phyloP scores from a whole-genome alignment of 2,888 invertebrate genomes.

The Phytoseiulus persimilis region DNA sequence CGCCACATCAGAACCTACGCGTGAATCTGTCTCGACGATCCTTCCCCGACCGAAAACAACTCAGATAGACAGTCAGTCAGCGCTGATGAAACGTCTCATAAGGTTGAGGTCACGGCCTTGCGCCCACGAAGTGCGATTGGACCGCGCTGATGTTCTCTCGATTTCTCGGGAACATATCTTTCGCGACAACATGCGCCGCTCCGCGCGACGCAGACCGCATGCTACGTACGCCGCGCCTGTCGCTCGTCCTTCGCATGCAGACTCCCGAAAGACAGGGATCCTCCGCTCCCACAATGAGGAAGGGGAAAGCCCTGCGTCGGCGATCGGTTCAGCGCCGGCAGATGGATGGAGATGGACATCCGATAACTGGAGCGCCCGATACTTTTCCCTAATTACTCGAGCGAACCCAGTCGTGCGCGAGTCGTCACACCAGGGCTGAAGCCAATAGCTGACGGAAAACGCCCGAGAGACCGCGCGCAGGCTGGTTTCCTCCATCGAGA shows the following conservation, averaged over 20 bases:
- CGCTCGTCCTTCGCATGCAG: too few species aligned
- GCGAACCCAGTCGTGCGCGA: not conserved
- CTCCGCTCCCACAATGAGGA: not conserved
- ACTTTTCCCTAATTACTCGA: not conserved
- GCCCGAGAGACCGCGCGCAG: not conserved
- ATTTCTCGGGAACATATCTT: too few species aligned
- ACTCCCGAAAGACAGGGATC: not conserved
- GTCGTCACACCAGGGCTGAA: not conserved
- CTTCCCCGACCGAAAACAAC: not conserved
- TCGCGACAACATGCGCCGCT: too few species aligned
- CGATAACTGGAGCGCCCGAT: not conserved
- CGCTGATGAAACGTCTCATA: not conserved
- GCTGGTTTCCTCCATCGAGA: not conserved
- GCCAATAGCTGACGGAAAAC: not conserved
- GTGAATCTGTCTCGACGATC: not conserved
- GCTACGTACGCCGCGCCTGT: too few species aligned
- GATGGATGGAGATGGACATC: not conserved
- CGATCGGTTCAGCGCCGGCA: not conserved
- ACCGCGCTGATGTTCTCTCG: too few species aligned
- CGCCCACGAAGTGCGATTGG: too few species aligned
- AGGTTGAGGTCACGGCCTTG: not conserved
- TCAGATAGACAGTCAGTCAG: not conserved
- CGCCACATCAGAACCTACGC: not conserved
- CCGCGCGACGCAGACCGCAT: too few species aligned
- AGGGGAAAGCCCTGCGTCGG: not conserved